Percentiles rank a stretch among this genome's conserved stretches.
phyloP scores from a whole-genome alignment of 1,140 invertebrate species.

The Cepaea nemoralis region DNA sequence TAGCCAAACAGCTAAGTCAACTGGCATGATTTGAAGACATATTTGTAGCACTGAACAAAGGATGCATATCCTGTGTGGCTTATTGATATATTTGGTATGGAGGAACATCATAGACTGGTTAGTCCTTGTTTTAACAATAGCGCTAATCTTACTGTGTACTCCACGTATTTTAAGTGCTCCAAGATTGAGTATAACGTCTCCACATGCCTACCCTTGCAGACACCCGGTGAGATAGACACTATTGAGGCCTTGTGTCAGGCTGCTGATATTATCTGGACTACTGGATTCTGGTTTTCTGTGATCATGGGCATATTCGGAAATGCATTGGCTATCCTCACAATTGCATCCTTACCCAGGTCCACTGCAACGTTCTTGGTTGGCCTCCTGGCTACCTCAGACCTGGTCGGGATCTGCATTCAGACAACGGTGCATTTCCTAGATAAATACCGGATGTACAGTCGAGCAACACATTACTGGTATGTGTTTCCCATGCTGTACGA shows the following conservation, averaged over 20 bases:
- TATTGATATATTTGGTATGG: no score
- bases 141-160: slow-evolving; percentile 6
- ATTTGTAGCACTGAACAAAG: no score
- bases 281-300: slow-evolving; percentile 52
- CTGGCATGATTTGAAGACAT: no score
- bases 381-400: slow-evolving; percentile 52
- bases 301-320: slow-evolving; percentile 55
- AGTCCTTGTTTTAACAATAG: background rate
- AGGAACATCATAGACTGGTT: background rate
- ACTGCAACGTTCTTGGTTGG: slow-evolving; percentile 56
- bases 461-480: background rate
- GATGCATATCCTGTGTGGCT: no score
- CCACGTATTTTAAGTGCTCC: slow-evolving; percentile 14
- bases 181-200: slow-evolving; percentile 4
- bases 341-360: slow-evolving; percentile 48
- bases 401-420: slow-evolving; percentile 48
- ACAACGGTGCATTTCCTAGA: slow-evolving; percentile 44
- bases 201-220: slow-evolving; percentile 11
- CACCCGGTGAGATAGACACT: background rate
- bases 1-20: no score
- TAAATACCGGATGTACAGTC: slow-evolving; percentile 41
- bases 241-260: slow-evolving; percentile 3
- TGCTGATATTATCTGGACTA: slow-evolving; percentile 16
- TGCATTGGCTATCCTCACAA: slow-evolving; percentile 49
- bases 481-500: slow-evolving; percentile 50